Percentiles rank a stretch among this genome's conserved stretches.
These are phyloP conservation scores for Microchirus variegatus DNA, from an alignment of 2,797 vertebrate species.

Conservation along the genomic window DNA sequence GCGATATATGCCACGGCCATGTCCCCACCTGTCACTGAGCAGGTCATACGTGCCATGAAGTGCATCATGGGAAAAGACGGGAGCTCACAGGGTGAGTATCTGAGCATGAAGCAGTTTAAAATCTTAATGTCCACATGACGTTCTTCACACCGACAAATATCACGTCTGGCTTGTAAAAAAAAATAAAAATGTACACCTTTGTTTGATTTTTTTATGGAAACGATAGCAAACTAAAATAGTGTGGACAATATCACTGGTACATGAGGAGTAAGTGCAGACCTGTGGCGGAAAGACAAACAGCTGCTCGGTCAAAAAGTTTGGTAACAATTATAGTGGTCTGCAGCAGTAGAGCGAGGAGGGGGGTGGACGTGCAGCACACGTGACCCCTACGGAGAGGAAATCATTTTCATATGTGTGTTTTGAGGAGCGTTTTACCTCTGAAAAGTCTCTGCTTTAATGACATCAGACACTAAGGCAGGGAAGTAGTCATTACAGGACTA, in stretches of 20 bases:
- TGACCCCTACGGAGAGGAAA: slow-evolving; percentile 70
- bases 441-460: slow-evolving; percentile 71
- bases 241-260: slow-evolving; percentile 50
- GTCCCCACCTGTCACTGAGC: slow-evolving; percentile 86
- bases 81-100: slow-evolving; percentile 85
- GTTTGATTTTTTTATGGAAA: slow-evolving; percentile 55
- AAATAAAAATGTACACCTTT: slow-evolving; percentile 47
- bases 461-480: slow-evolving; percentile 60
- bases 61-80: slow-evolving; percentile 89
- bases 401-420: slow-evolving; percentile 75
- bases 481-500: slow-evolving; percentile 56
- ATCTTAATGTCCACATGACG: slow-evolving; percentile 2
- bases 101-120: slow-evolving; percentile 2
- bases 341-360: slow-evolving; percentile 42
- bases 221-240: slow-evolving; percentile 58
- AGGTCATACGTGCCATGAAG: slow-evolving; percentile 89
- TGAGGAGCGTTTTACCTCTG: slow-evolving; percentile 63
- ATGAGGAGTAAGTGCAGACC: slow-evolving; percentile 60
- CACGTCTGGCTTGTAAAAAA: slow-evolving; percentile 39
- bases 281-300: slow-evolving; percentile 73
- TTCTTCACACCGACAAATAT: slow-evolving; percentile 39
- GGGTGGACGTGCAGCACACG: slow-evolving; percentile 61
- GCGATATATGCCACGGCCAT: slow-evolving; percentile 88
- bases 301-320: slow-evolving; percentile 74
- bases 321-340: slow-evolving; percentile 74